Base-by-base conservation (phyloP, 2,888 invertebrate species). In the Agonum fuliginosum region DNA sequence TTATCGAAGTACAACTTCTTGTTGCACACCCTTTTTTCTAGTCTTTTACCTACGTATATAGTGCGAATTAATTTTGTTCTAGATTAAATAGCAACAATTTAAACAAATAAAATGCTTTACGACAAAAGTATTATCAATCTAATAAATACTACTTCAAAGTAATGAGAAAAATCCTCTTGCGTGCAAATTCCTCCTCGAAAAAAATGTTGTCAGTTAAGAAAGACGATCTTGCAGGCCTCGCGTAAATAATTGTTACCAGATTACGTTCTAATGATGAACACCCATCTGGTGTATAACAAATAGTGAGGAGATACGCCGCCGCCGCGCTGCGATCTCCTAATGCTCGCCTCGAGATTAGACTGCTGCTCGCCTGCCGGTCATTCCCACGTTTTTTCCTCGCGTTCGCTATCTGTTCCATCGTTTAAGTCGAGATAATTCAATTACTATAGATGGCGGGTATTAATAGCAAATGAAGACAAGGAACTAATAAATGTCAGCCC, bases 361-460 rank as follows among this genome's bases (percentile, higher is more conserved):
- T 30, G 46, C 58, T 17, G 46, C 58, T 17, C 14, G 30, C 24
- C 37, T 19, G 19, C 34, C 30, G 48, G 62, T 22, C 65, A 74
- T 74, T 74, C 74, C 65, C 74, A 74, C 74, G 74, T 58, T 74
- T 74, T 74, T 65, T 58, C 43, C 30, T 48, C 12, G 27, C 51
- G 12, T 51, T 24, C 34, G 54, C 58, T 62, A 62, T 62, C 58
- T 62, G 58, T 17, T 62, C 75, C 37, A 69, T 76, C 75, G 67
- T 69, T 76, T 76, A 76, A 69, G 27, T 43, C 58, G 22, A 67
- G 41, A 77, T 77, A 77, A 77, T 77, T 77, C 77, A 77, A 77
- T 77, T 77, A 77, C 69, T 76, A 65, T 62, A 67, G 48, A 76
- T 70, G 70, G 54, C 70, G 20, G 70, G 51, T 77, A 77, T 77